Evolutionary conservation across 2,888 invertebrate species (phyloP).

Genomic region (Flexamia atlantica): DNA sequence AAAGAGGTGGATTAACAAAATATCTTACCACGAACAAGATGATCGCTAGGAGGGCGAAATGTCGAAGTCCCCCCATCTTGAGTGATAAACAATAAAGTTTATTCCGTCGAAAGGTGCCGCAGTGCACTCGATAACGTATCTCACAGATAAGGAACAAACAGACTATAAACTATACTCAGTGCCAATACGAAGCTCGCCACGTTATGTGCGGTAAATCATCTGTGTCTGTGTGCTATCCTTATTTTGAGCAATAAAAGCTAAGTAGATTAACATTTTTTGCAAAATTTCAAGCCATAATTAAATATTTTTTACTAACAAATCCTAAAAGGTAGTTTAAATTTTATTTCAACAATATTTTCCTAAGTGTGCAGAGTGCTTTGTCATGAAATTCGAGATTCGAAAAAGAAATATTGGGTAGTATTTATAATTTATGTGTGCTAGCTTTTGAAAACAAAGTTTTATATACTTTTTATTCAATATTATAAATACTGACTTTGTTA

Average conservation of each 20-base stretch:
- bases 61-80: slow-evolving; percentile 34
- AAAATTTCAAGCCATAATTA: background rate
- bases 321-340: no score
- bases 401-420: no score
- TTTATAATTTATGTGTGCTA: no score
- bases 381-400: no score
- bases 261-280: background rate
- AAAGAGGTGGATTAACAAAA: slow-evolving; percentile 6
- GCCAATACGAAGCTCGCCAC: background rate
- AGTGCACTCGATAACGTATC: slow-evolving; percentile 20
- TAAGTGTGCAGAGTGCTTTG: no score
- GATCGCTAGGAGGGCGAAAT: slow-evolving; percentile 17
- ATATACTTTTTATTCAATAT: no score
- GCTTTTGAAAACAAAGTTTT: no score
- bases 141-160: slow-evolving; percentile 13
- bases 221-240: background rate
- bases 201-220: slow-evolving; percentile 38
- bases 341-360: no score
- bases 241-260: slow-evolving; percentile 22
- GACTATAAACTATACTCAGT: slow-evolving; percentile 35
- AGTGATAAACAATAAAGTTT: slow-evolving; percentile 46
- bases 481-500: no score
- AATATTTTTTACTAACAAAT: no score
- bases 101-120: background rate
- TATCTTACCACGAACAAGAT: slow-evolving; percentile 25